phyloP scores from a whole-genome alignment of 53 echinoderm and acorn worm species.

The Astropecten irregularis region DNA sequence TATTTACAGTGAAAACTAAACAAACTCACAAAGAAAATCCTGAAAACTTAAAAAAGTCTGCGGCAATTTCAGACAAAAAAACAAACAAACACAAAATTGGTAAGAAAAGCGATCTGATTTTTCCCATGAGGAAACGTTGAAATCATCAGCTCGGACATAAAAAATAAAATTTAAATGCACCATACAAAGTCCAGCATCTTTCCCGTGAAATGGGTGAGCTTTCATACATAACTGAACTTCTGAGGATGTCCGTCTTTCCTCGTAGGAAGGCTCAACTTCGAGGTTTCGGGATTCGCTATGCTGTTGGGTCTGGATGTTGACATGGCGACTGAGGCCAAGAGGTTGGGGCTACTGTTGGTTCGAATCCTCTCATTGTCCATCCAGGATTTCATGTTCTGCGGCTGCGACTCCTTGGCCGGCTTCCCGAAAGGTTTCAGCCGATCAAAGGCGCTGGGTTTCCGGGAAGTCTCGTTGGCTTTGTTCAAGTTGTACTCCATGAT shows the following conservation, averaged over 20 bases:
- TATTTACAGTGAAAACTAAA: slow-evolving; percentile 30
- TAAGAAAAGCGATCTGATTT: not conserved
- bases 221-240: slow-evolving; percentile 49
- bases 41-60: not conserved
- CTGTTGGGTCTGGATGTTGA: slow-evolving; percentile 10
- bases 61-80: not conserved
- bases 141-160: too few relatives aligned
- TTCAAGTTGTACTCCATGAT: slow-evolving; percentile 62
- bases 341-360: slow-evolving; percentile 71
- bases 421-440: slow-evolving; percentile 77
- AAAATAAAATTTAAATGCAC: too few relatives aligned
- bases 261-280: not conserved
- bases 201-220: too few relatives aligned
- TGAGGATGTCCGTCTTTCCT: slow-evolving; percentile 30
- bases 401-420: slow-evolving; percentile 56
- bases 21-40: not conserved
- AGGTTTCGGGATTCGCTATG: not conserved
- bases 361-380: slow-evolving; percentile 65
- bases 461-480: not conserved
- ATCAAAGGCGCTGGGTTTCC: slow-evolving; percentile 77
- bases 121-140: too few relatives aligned
- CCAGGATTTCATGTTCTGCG: slow-evolving; percentile 75
- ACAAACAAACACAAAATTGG: not conserved
- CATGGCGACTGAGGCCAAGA: slow-evolving; percentile 34
- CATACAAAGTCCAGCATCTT: too few relatives aligned